Evolutionary conservation across 2,113 vertebrate genomes (phyloP), one percentile per base, ranked within the genome.

Genomic region (Cepphus grylle): DNA sequence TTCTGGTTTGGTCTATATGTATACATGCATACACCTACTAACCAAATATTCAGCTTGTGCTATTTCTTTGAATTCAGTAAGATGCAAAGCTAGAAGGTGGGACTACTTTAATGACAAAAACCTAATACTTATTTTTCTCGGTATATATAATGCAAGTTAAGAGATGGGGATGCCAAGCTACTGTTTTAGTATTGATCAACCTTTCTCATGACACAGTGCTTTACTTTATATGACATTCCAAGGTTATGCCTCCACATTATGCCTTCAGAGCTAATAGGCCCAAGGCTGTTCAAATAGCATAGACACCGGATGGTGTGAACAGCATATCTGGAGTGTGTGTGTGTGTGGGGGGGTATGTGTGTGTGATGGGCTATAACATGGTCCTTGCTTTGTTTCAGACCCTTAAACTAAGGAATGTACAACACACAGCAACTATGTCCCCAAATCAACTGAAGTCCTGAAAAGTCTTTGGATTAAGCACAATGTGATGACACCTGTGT

Each of bases 401-500:
- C 5, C 15, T 22, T 79, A 59, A 71, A 79, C 43, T 19, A 9
- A 49, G 26, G 26, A 59, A 59, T 11, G 15, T 67, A n/a, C 13
- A 42, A 27, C 23, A 62, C 23, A 27, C 6, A 25, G 20, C 63
- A 81, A 72, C 38, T 19, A 7, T 59, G n/a, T 59, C n/a, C 47
- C 71, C 49, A 84, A 78, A 20, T 4, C 15, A n/a, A 17, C 7
- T 45, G 25, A 66, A 58, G 5, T 53, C 20, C 17, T 36, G 38
- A 49, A 5, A 83, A 70, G 18, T 23, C 30, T 77, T 76, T 49
- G 30, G 18, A 53, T 15, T 66, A 87, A 85, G 20, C 20, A 29
- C 0, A 0, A 4, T 42, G 58, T 67, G 55, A 70, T 58, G 8
- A 45, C 13, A 84, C 5, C 13, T 4, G 1, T 76, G n/a, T 3